Base-by-base conservation (phyloP, 2,113 vertebrate species). In the Nanorana parkeri region DNA sequence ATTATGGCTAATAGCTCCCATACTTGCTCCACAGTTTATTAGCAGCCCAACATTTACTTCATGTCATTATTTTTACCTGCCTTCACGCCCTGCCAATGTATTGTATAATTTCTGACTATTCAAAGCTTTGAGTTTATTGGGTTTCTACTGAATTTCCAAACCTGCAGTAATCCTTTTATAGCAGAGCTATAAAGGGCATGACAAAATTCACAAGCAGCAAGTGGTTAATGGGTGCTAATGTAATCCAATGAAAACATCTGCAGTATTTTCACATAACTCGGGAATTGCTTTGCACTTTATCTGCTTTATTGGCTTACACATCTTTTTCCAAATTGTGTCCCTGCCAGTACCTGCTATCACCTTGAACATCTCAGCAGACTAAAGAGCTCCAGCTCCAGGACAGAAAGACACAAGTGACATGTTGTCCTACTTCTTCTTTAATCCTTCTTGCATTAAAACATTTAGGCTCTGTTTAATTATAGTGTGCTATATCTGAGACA, bases 161-260 rank as follows among this genome's bases (percentile, higher is more conserved):
- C 29, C 21, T 76, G 63, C 29, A 11, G 47, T 75, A 75, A 75
- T 75, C 71, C 17, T 65, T 81, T 82, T 75, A 41, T 55, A 82
- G 51, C 52, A 67, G 19, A 67, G 52, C 29, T 52, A 67, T 75
- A 41, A 82, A 56, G 69, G 61, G 51, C 63, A 75, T n/a, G 29
- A 28, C 54, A 51, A 54, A 65, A 76, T 76, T 55, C 28, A 76
- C 51, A 28, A 68, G 29, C 32, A 83, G 72, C 71, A 83, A 68
- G 71, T 68, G 72, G 63, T 60, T 83, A 83, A 76, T 76, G 72
- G 80, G 73, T 29, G 20, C 80, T 75, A 83, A 76, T 76, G 64
- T 65, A 68, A 68, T 76, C 72, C 72, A 47, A 76, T 68, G 72
- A 83, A 83, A 76, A 76, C 80, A 83, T 76, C 72, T 83, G 63